Evolutionary conservation across 2,113 vertebrate genomes (phyloP).

Genomic region (Microtus richardsoni): DNA sequence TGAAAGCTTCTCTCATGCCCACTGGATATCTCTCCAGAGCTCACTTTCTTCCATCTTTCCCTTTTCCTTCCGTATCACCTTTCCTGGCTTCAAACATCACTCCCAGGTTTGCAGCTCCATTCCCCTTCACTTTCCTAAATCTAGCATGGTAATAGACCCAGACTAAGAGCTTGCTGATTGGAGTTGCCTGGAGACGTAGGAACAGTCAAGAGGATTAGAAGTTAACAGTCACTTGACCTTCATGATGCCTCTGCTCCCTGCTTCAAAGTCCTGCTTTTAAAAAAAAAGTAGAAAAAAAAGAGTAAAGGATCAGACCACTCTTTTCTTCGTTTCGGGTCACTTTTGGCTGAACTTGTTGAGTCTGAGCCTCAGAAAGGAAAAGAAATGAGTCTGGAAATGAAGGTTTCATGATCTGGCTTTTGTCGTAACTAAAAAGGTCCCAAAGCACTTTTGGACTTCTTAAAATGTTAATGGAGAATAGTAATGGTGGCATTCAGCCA

Average conservation of each 20-base stretch:
- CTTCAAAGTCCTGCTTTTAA: not conserved
- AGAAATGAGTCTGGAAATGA: slow-evolving; percentile 18
- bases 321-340: not conserved
- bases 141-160: not conserved
- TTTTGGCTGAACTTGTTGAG: not conserved
- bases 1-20: not conserved
- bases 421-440: not conserved
- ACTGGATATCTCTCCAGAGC: not conserved
- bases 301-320: not conserved
- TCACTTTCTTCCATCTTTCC: not conserved
- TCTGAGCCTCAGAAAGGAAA: not conserved
- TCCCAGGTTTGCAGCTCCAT: not conserved
- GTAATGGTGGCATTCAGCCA: not conserved
- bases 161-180: not conserved
- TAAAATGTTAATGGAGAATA: slow-evolving; percentile 15
- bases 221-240: slow-evolving; percentile 28
- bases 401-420: not conserved
- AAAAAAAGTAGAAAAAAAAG: not conserved
- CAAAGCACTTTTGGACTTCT: not conserved
- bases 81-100: not conserved
- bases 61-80: not conserved
- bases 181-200: not conserved
- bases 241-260: not conserved
- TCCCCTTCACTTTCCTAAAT: not conserved
- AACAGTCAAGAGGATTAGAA: not conserved